These are phyloP conservation scores for Prionace glauca DNA, from an alignment of 2,797 vertebrate genomes.

Conservation along the genomic window DNA sequence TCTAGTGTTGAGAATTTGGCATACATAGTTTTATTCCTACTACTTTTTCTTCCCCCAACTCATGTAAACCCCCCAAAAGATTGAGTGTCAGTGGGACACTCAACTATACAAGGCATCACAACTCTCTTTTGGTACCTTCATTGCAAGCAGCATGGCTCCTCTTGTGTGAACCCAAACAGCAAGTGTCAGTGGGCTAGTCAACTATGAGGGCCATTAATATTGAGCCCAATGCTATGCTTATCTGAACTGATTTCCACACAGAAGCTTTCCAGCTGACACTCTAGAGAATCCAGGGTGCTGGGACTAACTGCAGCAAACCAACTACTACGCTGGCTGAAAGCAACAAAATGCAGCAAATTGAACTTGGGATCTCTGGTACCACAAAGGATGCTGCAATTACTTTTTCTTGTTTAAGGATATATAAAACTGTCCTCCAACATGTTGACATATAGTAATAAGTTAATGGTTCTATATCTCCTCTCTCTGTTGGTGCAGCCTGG, in stretches of 20 bases:
- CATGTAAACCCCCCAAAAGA: not conserved
- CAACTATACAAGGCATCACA: not conserved
- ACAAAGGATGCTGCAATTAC: not conserved
- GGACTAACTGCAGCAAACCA: not conserved
- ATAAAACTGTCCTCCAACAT: not conserved
- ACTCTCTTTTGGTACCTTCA: not conserved
- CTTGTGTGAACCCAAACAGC: not conserved
- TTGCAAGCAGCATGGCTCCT: not conserved
- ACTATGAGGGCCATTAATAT: not conserved
- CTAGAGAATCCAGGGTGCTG: not conserved
- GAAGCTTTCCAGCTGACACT: not conserved
- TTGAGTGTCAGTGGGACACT: not conserved
- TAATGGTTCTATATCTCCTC: not conserved
- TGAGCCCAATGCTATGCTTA: not conserved
- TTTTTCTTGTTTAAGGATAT: no score
- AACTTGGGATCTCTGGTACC: not conserved
- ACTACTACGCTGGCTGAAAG: not conserved
- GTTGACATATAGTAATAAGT: not conserved
- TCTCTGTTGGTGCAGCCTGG: constrained; percentile 67
- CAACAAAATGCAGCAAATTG: not conserved
- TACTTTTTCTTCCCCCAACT: not conserved
- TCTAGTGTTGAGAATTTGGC: not conserved
- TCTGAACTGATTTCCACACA: not conserved
- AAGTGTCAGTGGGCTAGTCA: not conserved
- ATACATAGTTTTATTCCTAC: not conserved